Evolutionary conservation across 2,888 invertebrate species (phyloP), one percentile per base, ranked within the genome.

Genomic region (Endomychus coccineus): DNA sequence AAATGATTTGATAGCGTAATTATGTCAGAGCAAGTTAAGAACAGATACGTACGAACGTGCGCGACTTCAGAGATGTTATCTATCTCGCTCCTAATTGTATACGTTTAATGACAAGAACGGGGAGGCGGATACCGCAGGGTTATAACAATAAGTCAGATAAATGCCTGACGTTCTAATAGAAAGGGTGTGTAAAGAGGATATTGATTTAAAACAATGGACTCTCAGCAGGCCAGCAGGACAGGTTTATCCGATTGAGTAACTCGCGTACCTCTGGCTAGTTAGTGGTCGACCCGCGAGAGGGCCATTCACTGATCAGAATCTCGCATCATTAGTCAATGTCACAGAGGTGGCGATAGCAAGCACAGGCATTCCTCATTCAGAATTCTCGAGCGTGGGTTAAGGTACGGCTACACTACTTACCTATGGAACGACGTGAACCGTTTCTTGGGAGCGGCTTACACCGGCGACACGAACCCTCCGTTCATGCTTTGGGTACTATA

Each of bases 251-350:
- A 56, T 58, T 55, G 56, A 57, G 52, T 56, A 53, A 56, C 45
- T 32, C 32, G 21, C 13, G 37, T 16, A 25, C 37, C 37, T 22
- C 46, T 45, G 52, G 50, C 51, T 52, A 48, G 50, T 52, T 52
- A 58, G 64, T 64, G 58, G 54, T 64, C 67, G 68, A 15, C 3
- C 23, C 34, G 30, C 30, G 34, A 39, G 27, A 52, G 54, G 72
- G 70, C 67, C 71, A 77, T 71, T 71, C 71, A 71, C 70, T 66
- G 80, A 80, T 80, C 75, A 73, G 74, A 77, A 80, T 80, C 80
- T 78, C 67, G 69, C 67, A 70, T 78, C 79, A 80, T 80, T 80
- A 80, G 79, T 80, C 80, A 80, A 74, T 78, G 80, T 80, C 80
- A 75, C 54, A 55, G 52, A 66, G 65, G 67, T 66, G 66, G 65